phyloP scores from a whole-genome alignment of 2,113 vertebrate genomes.

The Platichthys stellatus region DNA sequence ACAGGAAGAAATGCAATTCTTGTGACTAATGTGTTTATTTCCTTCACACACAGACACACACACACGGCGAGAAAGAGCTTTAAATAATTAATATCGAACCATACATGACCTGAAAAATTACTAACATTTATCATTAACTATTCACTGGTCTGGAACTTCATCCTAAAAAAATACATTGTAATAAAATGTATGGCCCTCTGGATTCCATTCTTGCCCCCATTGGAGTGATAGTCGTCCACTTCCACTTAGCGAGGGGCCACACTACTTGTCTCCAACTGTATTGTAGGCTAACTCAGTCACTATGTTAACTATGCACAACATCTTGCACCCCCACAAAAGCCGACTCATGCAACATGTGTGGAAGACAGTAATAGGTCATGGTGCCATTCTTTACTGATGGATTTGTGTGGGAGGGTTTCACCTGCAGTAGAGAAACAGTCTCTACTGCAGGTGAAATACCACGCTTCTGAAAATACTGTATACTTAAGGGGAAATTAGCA shows the following conservation, averaged over 20 bases:
- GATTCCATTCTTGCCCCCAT: constrained; percentile 3
- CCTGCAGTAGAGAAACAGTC: constrained; percentile 31
- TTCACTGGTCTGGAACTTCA: neutral
- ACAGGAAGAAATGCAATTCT: constrained; percentile 20
- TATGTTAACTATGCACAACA: constrained; percentile 16
- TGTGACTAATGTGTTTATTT: neutral
- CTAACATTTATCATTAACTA: neutral
- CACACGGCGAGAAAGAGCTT: constrained; percentile 1
- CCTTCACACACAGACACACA: neutral
- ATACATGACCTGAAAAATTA: too few species aligned
- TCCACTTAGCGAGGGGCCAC: constrained; percentile 5
- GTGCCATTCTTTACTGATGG: constrained; percentile 49
- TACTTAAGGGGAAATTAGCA: neutral
- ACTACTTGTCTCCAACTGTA: constrained; percentile 26
- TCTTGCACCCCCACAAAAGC: constrained; percentile 50
- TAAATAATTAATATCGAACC: constrained; percentile 12
- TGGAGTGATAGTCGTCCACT: neutral
- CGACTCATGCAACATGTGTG: constrained; percentile 42
- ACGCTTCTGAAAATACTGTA: constrained; percentile 1
- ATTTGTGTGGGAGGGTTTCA: constrained; percentile 56
- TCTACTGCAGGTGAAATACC: constrained; percentile 41
- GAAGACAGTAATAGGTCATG: constrained; percentile 51
- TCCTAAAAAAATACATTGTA: neutral
- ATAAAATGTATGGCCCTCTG: neutral
- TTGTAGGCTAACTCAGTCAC: constrained; percentile 40